phyloP scores from a whole-genome alignment of 2,888 invertebrate genomes.

The Stenurella melanura region DNA sequence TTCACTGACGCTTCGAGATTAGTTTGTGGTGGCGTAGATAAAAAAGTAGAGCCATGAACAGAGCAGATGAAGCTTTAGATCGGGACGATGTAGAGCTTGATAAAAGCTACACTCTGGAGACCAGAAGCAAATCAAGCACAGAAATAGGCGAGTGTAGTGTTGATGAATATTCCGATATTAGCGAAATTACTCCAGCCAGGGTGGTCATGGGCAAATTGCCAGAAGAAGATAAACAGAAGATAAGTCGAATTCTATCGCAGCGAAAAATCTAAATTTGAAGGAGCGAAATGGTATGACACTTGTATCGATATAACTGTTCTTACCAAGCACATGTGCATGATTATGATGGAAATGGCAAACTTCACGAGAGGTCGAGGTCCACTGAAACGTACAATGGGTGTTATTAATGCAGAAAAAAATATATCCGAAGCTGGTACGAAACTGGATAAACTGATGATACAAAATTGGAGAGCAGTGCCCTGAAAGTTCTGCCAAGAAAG shows the following conservation, averaged over 20 bases:
- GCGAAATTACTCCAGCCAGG: conserved; percentile 94
- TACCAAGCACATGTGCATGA: conserved; percentile 99
- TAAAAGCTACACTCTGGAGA: conserved; percentile 91
- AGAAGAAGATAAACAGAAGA: conserved; percentile 98
- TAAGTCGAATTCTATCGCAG: conserved; percentile 96
- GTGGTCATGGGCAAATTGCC: conserved; percentile 98
- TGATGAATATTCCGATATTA: conserved; percentile 95
- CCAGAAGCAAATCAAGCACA: conserved; percentile 93
- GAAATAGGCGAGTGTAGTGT: conserved; percentile 94
- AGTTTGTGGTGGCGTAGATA: conserved; percentile 97
- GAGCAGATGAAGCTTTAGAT: conserved; percentile 81
- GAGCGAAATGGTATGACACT: conserved; percentile 99
- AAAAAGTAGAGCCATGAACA: conserved; percentile 96
- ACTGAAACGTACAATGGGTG: conserved; percentile 99
- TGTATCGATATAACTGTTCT: conserved; percentile 98
- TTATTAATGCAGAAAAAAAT: conserved; percentile 99
- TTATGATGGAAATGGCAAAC: conserved; percentile 99
- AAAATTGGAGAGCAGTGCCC: conserved; percentile 98
- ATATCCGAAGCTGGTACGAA: conserved; percentile 99
- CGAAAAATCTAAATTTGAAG: conserved; percentile 98
- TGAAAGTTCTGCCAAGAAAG: conserved; percentile 98
- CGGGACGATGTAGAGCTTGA: conserved; percentile 92
- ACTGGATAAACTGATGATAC: conserved; percentile 94
- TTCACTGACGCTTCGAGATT: conserved; percentile 98
- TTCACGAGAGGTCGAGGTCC: conserved; percentile 99